Base-by-base conservation (phyloP, 2,113 vertebrate species). In the Pycnonotus jocosus region DNA sequence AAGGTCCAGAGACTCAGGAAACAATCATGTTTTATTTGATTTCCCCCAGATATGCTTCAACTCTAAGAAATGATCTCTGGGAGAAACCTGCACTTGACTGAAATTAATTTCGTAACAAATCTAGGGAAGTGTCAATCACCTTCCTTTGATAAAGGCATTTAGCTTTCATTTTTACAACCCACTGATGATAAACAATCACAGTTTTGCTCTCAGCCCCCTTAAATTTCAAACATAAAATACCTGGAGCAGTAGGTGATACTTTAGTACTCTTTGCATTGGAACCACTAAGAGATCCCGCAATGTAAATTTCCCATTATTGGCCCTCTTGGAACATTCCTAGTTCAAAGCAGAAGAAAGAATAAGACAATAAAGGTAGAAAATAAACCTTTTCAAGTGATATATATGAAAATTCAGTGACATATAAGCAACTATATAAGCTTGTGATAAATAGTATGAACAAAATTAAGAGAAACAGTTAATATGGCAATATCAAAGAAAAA, bases 201-300 rank as follows among this genome's bases (percentile, higher is more conserved):
- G 18, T 68, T 83, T 85, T 92, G 21, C 17, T 81, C 33, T 82
- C 23, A 45, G 38, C 7, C 18, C 24, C 31, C 56, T 80, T 79
- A 60, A 80, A 64, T 24, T 88, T 69, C 9, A 83, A 84, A 88
- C 81, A 53, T 28, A 44, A 62, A 85, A 68, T 97, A 99, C 99
- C 99, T 99, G 99, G 51, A 99, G 98, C 53, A 99, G 98, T 33
- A 99, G 98, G 64, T 99, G 99, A 70, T 99, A 99, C 92, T 99
- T 99, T 37, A 99, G 92, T 40, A 99, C 99, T 87, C 99, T 98
- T 91, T 99, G 99, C 99, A 99, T 99, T 6, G 99, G 99, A 84
- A 99, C 99, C 40, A 99, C 99, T 25, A 99, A 98, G 35, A 99
- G 98, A 96, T 99, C 99, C 62, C 99, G 97, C 93, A 99, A 96